Evolutionary conservation across 2,113 vertebrate genomes (phyloP), one percentile per base, ranked within the genome.

Genomic region (Opisthocomus hoazin): DNA sequence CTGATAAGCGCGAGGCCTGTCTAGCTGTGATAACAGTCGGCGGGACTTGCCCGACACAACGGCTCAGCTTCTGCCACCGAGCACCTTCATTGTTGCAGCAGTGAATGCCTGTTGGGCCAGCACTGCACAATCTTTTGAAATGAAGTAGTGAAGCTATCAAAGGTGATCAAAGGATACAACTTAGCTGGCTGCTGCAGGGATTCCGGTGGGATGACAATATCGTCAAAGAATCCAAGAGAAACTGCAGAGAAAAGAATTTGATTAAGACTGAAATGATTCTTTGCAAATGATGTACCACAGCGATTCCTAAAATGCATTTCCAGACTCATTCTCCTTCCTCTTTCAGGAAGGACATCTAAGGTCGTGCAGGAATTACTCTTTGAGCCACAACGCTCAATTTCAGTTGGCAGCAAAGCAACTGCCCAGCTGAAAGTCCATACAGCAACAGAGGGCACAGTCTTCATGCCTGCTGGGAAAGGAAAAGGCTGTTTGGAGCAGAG

Each of bases 181-280:
- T 99, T 99, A 53, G 99, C 98, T 17, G 99, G 99, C 96, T 99
- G 99, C 89, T 99, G 99, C 87, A 99, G 98, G 2, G 99, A 99
- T 97, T 99, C 99, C 0, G 99, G 99, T 17, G 99, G 99, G 70
- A 99, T 99, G 91, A 99, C 96, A 79, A 99, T 99, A 97, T 99
- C 99, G 12, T 99, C 99, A 34, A 99, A 99, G 98, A 99, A 99
- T 80, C 99, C 99, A 87, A 99, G 98, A 20, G 98, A 99, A 96
- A 99, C 99, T 99, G 97, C 1, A 22, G 95, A 93, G 68, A 81
- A 66, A 87, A 89, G 19, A 73, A 89, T 54, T 6, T 29, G 77
- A 68, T 94, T 64, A 87, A 87, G 81, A 94, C 26, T 15, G 37
- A 91, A 89, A 82, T 0, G 14, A 39, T 87, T 84, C 58, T 85